Conservation (phyloP, 92 coral and sea anemone species). For the Metridium senile region DNA sequence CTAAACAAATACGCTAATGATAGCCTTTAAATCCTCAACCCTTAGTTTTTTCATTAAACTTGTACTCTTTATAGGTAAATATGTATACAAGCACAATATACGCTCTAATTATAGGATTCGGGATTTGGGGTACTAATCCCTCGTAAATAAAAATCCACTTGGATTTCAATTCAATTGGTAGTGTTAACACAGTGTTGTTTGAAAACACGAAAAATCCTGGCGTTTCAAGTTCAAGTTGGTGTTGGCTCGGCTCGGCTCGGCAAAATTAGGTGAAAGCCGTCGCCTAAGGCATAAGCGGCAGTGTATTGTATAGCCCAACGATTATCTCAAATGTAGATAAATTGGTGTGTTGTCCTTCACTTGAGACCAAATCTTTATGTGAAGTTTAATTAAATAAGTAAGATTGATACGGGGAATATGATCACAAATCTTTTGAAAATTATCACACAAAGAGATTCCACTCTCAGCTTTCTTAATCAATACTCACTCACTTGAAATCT, state of each 20-base stretch:
- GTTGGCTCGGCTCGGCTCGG: conserved; percentile 8
- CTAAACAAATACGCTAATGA: conserved; percentile 33
- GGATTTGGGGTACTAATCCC: background rate
- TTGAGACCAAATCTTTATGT: background rate
- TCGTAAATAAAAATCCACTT: background rate
- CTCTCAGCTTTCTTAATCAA: background rate
- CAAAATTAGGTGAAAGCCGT: conserved; percentile 28
- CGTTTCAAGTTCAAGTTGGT: conserved; percentile 25
- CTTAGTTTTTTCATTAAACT: background rate
- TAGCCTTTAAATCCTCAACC: conserved; percentile 12
- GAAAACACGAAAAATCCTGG: conserved; percentile 3
- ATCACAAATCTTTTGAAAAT: background rate
- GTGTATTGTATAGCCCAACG: conserved; percentile 8
- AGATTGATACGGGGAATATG: conserved; percentile 7
- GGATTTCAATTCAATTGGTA: background rate
- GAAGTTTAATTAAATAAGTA: conserved; percentile 33
- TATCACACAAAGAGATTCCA: background rate
- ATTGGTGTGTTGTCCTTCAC: background rate
- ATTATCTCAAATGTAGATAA: conserved; percentile 40
- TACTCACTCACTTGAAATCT: background rate
- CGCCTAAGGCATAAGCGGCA: conserved; percentile 51
- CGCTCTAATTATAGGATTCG: background rate
- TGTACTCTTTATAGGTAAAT: conserved; percentile 1
- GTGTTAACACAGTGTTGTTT: background rate
- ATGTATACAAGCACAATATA: conserved; percentile 12